phyloP scores from a whole-genome alignment of 2,113 vertebrate species.

The Steatornis caripensis region DNA sequence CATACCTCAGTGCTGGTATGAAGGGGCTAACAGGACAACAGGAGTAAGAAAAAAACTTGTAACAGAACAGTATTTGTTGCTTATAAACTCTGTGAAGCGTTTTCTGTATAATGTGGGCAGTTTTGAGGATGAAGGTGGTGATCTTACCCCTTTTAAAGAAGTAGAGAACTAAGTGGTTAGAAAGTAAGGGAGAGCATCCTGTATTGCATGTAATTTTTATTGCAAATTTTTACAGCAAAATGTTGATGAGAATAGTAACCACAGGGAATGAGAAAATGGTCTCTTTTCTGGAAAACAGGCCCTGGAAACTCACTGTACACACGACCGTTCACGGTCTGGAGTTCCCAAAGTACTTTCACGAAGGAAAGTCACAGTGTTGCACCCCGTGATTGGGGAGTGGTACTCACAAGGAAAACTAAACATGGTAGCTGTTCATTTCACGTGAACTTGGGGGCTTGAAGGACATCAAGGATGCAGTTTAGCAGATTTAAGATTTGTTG shows the following conservation, averaged over 20 bases:
- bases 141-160: background rate
- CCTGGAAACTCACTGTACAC: background rate
- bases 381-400: background rate
- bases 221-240: too few relatives aligned
- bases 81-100: background rate
- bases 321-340: background rate
- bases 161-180: background rate
- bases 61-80: background rate
- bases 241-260: background rate
- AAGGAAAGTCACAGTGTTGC: background rate
- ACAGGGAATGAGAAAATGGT: background rate
- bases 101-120: background rate
- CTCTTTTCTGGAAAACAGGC: background rate
- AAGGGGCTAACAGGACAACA: background rate
- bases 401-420: background rate
- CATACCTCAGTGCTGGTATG: background rate
- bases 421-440: background rate
- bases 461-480: background rate
- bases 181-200: background rate
- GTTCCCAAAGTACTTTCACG: background rate
- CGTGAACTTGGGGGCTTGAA: background rate
- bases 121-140: background rate
- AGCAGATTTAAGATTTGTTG: background rate
- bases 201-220: background rate
- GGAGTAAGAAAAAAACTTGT: background rate